Conservation (phyloP, 2,113 vertebrate genomes). For the Rhineura floridana region DNA sequence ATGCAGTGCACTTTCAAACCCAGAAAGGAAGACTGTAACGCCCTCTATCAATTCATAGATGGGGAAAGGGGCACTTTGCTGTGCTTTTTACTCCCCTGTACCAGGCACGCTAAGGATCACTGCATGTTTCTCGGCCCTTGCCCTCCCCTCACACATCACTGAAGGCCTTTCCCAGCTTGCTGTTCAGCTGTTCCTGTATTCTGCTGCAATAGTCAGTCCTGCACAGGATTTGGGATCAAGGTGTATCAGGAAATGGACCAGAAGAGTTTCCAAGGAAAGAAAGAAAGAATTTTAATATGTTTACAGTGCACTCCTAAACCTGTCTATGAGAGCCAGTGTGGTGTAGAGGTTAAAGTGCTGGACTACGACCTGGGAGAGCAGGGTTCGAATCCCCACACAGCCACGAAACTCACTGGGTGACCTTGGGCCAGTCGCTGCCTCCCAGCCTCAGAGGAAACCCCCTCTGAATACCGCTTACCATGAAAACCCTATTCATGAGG, state of each 20-base stretch:
- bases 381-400: too few relatives aligned
- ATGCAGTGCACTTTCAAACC: conserved; percentile 56
- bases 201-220: not conserved
- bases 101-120: not conserved
- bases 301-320: too few relatives aligned
- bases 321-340: too few relatives aligned
- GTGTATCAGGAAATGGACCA: not conserved
- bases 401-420: too few relatives aligned
- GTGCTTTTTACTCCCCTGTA: not conserved
- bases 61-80: not conserved
- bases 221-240: not conserved
- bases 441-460: too few relatives aligned
- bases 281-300: too few relatives aligned
- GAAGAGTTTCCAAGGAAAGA: not conserved
- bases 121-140: not conserved
- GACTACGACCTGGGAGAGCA: too few relatives aligned
- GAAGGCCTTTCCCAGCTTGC: not conserved
- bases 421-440: too few relatives aligned
- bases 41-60: not conserved
- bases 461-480: too few relatives aligned
- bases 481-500: too few relatives aligned
- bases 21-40: conserved; percentile 31
- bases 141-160: not conserved
- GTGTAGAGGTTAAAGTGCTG: too few relatives aligned
- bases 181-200: not conserved